phyloP scores from a whole-genome alignment of 2,113 vertebrate species.

The Archilochus colubris region DNA sequence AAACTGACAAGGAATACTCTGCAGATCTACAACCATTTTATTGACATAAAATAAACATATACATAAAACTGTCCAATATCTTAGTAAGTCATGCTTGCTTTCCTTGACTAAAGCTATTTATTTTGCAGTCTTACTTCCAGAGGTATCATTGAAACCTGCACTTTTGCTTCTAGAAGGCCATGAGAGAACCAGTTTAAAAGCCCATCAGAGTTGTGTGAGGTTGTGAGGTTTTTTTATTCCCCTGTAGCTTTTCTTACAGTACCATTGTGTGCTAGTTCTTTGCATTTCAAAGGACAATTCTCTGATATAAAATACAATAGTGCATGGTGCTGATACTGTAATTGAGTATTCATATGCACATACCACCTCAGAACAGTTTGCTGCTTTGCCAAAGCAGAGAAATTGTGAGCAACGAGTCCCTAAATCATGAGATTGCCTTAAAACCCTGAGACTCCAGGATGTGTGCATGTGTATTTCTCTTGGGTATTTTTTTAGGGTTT shows the following conservation, averaged over 20 bases:
- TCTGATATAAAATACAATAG: not conserved
- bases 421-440: not conserved
- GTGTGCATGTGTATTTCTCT: not conserved
- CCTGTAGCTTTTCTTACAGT: not conserved
- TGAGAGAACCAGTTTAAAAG: not conserved
- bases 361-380: not conserved
- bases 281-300: not conserved
- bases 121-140: not conserved
- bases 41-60: not conserved
- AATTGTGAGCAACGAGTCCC: not conserved
- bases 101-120: not conserved
- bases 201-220: not conserved
- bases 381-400: not conserved
- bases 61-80: not conserved
- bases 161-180: not conserved
- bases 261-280: not conserved
- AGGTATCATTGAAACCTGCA: not conserved
- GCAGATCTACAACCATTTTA: not conserved
- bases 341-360: not conserved
- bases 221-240: not conserved
- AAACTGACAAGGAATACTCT: not conserved
- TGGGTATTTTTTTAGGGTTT: not conserved
- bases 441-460: not conserved
- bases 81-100: not conserved
- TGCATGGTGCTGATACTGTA: not conserved